Evolutionary conservation across 2,888 invertebrate genomes (phyloP).

Genomic region (Cancer borealis): DNA sequence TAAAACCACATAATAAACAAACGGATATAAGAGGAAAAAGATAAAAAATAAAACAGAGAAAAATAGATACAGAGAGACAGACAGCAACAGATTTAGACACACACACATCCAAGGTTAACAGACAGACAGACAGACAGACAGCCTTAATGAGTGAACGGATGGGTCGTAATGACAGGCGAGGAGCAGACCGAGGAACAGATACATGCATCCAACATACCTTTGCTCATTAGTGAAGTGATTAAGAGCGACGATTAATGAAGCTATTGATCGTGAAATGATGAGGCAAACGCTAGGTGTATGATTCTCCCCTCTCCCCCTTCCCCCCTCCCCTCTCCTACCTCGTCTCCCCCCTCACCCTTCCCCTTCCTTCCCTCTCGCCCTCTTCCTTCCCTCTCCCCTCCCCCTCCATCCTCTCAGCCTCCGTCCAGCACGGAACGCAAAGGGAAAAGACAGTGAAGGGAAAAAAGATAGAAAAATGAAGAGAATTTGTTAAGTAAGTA

Average conservation of each 20-base stretch:
- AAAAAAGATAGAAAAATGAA: background rate
- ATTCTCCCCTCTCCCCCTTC: too few species aligned
- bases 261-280: background rate
- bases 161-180: background rate
- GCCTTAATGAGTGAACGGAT: background rate
- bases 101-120: background rate
- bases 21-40: too few species aligned
- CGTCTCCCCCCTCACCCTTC: background rate
- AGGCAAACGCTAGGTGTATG: background rate
- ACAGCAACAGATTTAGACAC: too few species aligned
- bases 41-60: background rate
- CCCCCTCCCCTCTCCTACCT: background rate
- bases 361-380: too few species aligned
- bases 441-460: background rate
- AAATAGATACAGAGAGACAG: background rate
- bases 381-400: too few species aligned
- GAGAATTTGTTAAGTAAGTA: too few species aligned
- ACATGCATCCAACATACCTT: background rate
- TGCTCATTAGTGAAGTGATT: slow-evolving; percentile 12
- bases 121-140: background rate
- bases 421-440: too few species aligned
- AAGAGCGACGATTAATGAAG: slow-evolving; percentile 21
- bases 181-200: background rate
- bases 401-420: too few species aligned
- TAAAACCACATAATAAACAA: too few species aligned